Percentiles rank a stretch among this genome's conserved stretches.
Evolutionary conservation across 1,140 invertebrate genomes (phyloP).

Genomic region (Caenorhabditis brenneri): DNA sequence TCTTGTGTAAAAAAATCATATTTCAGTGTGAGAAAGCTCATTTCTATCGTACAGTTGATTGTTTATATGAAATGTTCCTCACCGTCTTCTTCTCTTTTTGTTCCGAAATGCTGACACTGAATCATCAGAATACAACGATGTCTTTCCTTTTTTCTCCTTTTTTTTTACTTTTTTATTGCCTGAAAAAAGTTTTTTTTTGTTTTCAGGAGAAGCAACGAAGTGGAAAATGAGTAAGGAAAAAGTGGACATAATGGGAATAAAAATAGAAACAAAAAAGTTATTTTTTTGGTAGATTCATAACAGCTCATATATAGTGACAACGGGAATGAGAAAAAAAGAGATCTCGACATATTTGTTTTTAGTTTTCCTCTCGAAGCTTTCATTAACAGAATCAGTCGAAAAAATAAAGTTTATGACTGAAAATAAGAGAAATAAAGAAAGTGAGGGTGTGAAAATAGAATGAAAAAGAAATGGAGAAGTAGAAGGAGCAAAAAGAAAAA

Average conservation of each 20-base stretch:
- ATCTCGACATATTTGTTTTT: not conserved
- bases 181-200: not conserved
- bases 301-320: no score
- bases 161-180: not conserved
- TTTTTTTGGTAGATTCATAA: no score
- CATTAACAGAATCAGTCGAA: not conserved
- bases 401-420: not conserved
- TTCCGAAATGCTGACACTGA: not conserved
- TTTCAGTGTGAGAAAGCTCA: no score
- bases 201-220: no score
- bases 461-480: not conserved
- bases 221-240: not conserved
- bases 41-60: no score
- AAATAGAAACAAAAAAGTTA: no score
- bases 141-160: not conserved
- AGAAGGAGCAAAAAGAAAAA: not conserved
- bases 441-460: not conserved
- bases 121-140: constrained; percentile 8
- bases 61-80: no score
- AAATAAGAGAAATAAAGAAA: not conserved
- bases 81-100: not conserved
- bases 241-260: not conserved
- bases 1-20: no score
- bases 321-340: not conserved
- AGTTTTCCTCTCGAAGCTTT: not conserved